Evolutionary conservation across 2,888 invertebrate species (phyloP).

Genomic region (Ischnus inquisitorius): DNA sequence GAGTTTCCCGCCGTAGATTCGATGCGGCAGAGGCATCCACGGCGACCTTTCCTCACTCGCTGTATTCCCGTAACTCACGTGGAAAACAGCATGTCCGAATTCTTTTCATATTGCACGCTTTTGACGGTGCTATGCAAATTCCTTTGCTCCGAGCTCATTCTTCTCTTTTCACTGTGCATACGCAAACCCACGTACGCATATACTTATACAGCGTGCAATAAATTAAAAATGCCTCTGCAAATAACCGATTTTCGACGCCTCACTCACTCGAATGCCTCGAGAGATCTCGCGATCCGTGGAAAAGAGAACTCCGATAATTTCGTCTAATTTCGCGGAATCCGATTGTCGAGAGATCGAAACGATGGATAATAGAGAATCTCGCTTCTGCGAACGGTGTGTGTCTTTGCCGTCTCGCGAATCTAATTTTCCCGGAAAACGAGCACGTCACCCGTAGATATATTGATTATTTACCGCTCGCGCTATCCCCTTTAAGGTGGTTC

Average conservation of each 20-base stretch:
- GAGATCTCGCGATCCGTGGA: not conserved
- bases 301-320: not conserved
- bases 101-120: constrained; percentile 36
- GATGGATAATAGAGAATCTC: constrained; percentile 20
- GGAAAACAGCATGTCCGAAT: constrained; percentile 44
- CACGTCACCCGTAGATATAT: constrained; percentile 80
- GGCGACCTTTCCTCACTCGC: constrained; percentile 39
- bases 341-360: constrained; percentile 5
- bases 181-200: not conserved
- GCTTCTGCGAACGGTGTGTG: constrained; percentile 23
- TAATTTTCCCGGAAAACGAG: constrained; percentile 58
- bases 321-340: not conserved
- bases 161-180: not conserved
- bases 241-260: not conserved
- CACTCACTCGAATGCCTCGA: not conserved
- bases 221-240: not conserved
- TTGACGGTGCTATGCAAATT: not conserved
- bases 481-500: constrained; percentile 85
- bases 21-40: constrained; percentile 10
- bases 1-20: constrained; percentile 52
- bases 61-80: constrained; percentile 26
- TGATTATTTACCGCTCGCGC: constrained; percentile 83
- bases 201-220: not conserved
- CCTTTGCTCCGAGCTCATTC: constrained; percentile 7
- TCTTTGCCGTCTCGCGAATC: constrained; percentile 27